These are phyloP conservation scores for Ciconia boyciana DNA, from an alignment of 2,113 vertebrate genomes.

Conservation along the genomic window DNA sequence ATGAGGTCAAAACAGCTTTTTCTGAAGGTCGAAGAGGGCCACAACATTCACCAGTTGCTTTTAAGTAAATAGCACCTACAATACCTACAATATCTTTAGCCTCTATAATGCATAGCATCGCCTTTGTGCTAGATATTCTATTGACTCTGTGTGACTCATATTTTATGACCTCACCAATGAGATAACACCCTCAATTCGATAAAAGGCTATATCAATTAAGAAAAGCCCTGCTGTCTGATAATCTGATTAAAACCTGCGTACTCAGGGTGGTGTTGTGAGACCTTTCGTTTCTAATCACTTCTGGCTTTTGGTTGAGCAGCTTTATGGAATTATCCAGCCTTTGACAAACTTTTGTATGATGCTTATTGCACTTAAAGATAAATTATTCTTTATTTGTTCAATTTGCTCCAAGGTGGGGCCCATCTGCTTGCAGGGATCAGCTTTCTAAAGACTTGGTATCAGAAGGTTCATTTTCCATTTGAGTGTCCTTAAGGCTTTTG, in stretches of 20 bases:
- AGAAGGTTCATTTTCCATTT: neutral
- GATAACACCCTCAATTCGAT: conserved; percentile 23
- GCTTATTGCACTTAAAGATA: conserved; percentile 38
- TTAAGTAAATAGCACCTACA: neutral
- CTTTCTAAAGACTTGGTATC: neutral
- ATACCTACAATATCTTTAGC: neutral
- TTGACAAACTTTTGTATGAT: conserved; percentile 44
- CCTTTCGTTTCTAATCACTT: conserved; percentile 50
- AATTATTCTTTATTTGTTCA: conserved; percentile 48
- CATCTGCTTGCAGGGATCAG: neutral
- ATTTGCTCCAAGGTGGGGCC: neutral
- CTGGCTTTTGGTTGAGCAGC: conserved; percentile 16
- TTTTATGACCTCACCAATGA: conserved; percentile 44
- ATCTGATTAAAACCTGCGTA: conserved; percentile 51
- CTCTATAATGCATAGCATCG: neutral
- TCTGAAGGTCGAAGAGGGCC: neutral
- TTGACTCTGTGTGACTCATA: conserved; percentile 54
- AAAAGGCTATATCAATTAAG: conserved; percentile 33
- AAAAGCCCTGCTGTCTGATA: conserved; percentile 49
- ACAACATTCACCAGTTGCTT: neutral
- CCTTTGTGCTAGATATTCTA: conserved; percentile 30
- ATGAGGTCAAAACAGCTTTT: neutral
- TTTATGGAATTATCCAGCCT: conserved; percentile 51
- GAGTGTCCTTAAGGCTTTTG: neutral
- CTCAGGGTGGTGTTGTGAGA: conserved; percentile 53